Evolutionary conservation across 2,888 invertebrate genomes (phyloP).

Genomic region (Trissonchulus latispiculum): DNA sequence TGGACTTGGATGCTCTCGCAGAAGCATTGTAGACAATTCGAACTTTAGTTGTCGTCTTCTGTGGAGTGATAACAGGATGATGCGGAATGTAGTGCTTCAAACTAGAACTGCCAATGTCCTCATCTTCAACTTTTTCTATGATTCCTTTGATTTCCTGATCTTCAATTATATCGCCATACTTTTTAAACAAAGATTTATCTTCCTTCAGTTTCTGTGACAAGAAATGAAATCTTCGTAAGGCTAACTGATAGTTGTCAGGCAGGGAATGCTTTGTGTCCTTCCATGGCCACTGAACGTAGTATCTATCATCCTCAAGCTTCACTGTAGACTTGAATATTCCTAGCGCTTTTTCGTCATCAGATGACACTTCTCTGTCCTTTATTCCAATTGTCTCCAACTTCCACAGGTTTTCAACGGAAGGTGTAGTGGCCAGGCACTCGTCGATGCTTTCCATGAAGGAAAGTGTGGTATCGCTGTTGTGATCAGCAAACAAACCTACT

Average conservation of each 20-base stretch:
- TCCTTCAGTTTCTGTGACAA: neutral
- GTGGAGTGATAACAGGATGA: constrained; percentile 24
- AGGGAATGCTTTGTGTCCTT: neutral
- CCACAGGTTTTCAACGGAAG: neutral
- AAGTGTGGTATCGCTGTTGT: no score
- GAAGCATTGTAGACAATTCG: constrained; percentile 29
- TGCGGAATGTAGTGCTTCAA: constrained; percentile 26
- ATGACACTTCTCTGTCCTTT: neutral
- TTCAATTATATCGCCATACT: constrained; percentile 13
- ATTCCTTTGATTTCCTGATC: constrained; percentile 19
- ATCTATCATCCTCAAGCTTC: neutral
- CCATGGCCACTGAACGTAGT: neutral
- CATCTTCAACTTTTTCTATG: constrained; percentile 19
- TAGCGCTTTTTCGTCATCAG: neutral
- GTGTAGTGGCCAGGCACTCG: no score
- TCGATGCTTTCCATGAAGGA: no score
- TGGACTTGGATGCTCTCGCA: neutral
- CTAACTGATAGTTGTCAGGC: neutral
- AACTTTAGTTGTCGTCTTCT: constrained; percentile 28
- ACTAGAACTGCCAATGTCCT: neutral
- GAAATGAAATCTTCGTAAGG: neutral
- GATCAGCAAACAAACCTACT: no score
- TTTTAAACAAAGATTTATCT: neutral
- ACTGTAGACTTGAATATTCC: neutral
- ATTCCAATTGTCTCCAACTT: neutral